These are phyloP conservation scores for Charanyca ferruginea DNA, from an alignment of 2,888 invertebrate genomes.

Conservation along the genomic window DNA sequence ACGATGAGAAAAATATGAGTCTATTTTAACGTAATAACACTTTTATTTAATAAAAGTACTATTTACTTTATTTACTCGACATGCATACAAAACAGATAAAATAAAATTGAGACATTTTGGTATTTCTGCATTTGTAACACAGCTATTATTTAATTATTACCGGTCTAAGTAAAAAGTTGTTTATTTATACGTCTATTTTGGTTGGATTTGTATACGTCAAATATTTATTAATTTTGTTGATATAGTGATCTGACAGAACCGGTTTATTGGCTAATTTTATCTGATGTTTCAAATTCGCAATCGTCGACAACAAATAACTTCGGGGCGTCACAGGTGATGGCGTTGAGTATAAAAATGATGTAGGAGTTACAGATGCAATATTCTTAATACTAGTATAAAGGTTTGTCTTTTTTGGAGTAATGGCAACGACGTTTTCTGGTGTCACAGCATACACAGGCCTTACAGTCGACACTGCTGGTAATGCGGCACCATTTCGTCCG, in stretches of 20 bases:
- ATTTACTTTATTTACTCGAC: neutral
- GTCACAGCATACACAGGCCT: conserved; percentile 71
- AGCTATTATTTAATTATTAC: neutral
- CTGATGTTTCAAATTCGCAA: conserved; percentile 79
- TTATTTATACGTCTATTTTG: neutral
- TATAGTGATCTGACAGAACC: conserved; percentile 77
- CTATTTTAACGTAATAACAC: neutral
- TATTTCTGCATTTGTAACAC: neutral
- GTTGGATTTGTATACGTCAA: conserved; percentile 72
- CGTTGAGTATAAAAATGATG: conserved; percentile 39
- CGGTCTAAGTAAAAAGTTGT: too few species aligned
- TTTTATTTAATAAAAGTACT: too few species aligned
- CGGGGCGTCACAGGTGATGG: conserved; percentile 69
- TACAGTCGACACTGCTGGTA: conserved; percentile 68
- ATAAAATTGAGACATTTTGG: neutral
- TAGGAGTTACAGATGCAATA: conserved; percentile 62
- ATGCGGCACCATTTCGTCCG: conserved; percentile 59
- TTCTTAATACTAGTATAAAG: conserved; percentile 77
- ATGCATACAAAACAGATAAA: neutral
- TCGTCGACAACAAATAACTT: conserved; percentile 79
- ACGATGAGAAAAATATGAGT: neutral
- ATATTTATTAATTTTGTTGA: conserved; percentile 85
- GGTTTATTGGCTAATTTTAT: conserved; percentile 75
- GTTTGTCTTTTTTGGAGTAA: conserved; percentile 73
- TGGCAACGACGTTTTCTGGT: conserved; percentile 76